Conservation (phyloP, 2,888 invertebrate species). For the Aphrophora alni region DNA sequence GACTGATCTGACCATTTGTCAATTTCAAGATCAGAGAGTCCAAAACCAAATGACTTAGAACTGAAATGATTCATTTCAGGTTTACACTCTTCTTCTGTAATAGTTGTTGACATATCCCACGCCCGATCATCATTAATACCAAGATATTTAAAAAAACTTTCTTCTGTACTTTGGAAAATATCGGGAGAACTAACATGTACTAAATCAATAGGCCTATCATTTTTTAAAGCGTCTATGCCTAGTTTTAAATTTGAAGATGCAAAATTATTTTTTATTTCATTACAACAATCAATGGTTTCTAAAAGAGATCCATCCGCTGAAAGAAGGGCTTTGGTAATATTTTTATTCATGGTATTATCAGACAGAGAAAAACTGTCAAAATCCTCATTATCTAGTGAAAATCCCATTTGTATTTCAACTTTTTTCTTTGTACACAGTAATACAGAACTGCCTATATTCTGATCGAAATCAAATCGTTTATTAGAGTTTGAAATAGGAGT, state of each 20-base stretch:
- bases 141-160: conserved; percentile 1
- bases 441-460: not conserved
- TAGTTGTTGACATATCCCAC: conserved; percentile 39
- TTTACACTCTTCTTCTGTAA: conserved; percentile 13
- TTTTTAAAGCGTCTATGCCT: not conserved
- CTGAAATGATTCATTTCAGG: not conserved
- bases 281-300: conserved; percentile 19
- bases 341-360: not conserved
- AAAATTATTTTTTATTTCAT: not conserved
- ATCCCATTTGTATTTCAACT: not conserved
- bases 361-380: not conserved
- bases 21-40: not conserved
- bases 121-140: conserved; percentile 25
- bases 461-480: not conserved
- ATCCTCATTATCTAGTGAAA: not conserved
- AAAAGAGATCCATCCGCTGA: conserved; percentile 27
- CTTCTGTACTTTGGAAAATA: conserved; percentile 11
- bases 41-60: not conserved
- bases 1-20: not conserved
- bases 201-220: not conserved
- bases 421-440: not conserved
- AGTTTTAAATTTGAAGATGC: too few species aligned
- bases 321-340: not conserved
- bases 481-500: not conserved
- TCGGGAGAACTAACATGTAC: conserved; percentile 2